Percentiles rank a stretch among this genome's conserved stretches.
phyloP scores from a whole-genome alignment of 2,797 vertebrate species.

The Pachyuromys duprasi region DNA sequence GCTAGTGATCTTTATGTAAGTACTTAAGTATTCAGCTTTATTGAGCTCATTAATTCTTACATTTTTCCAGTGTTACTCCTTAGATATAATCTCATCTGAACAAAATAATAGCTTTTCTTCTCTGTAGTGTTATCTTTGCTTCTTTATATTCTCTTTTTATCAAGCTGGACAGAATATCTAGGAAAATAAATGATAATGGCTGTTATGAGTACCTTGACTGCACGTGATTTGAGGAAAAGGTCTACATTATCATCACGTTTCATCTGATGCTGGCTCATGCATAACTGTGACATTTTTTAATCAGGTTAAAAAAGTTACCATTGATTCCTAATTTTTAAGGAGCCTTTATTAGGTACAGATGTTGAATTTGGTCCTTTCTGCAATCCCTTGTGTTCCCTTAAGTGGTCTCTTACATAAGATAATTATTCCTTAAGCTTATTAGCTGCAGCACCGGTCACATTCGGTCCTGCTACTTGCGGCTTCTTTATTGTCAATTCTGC shows the following conservation, averaged over 20 bases:
- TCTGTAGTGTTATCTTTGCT: background rate
- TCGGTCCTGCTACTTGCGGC: background rate
- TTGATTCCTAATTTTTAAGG: background rate
- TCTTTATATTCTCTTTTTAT: conserved; percentile 32
- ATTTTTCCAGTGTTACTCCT: background rate
- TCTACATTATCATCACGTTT: background rate
- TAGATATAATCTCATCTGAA: conserved; percentile 5
- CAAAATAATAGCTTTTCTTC: background rate
- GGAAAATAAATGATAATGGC: background rate
- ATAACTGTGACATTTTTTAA: conserved; percentile 12
- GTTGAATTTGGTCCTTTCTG: conserved; percentile 2
- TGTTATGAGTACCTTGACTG: background rate
- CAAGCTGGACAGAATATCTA: conserved; percentile 1
- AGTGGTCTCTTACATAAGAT: background rate
- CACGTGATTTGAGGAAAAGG: background rate
- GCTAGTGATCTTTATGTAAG: conserved; percentile 55
- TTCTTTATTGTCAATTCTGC: background rate
- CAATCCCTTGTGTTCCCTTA: background rate
- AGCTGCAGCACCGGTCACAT: background rate
- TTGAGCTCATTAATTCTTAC: conserved; percentile 22
- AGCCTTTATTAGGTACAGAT: conserved; percentile 33
- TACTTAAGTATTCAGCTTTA: conserved; percentile 9
- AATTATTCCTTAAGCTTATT: background rate
- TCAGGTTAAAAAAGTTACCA: conserved; percentile 31
- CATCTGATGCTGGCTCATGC: background rate